phyloP scores from a whole-genome alignment of 2,797 vertebrate genomes.

The Gallinago nigripennis region DNA sequence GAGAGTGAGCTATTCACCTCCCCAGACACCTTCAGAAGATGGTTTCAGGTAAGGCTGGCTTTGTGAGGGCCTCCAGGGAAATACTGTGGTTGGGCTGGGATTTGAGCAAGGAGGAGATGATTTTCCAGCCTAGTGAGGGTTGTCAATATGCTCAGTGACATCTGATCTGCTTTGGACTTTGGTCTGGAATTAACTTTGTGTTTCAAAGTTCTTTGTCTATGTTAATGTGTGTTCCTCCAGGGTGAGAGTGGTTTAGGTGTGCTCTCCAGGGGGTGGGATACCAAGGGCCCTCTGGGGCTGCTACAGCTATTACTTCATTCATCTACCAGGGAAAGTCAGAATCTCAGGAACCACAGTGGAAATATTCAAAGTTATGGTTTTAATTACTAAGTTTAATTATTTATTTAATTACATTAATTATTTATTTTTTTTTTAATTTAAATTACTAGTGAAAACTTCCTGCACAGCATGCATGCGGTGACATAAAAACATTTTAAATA shows the following conservation, averaged over 20 bases:
- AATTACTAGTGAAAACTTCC: neutral
- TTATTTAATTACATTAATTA: neutral
- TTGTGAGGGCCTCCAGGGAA: neutral
- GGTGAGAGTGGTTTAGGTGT: neutral
- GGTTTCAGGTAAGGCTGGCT: fast-evolving
- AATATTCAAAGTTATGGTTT: neutral
- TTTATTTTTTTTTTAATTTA: neutral
- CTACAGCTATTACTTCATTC: neutral
- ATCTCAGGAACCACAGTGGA: neutral
- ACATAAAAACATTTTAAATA: neutral
- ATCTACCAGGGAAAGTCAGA: neutral
- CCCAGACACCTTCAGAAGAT: neutral
- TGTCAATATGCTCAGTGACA: neutral
- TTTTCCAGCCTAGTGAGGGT: neutral
- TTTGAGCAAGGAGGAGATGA: neutral
- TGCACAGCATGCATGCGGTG: neutral
- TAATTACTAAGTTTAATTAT: neutral
- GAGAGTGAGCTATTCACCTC: neutral
- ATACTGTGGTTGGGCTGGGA: neutral
- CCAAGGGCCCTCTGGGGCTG: neutral
- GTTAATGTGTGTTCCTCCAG: neutral
- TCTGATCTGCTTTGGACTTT: neutral
- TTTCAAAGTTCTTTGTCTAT: neutral
- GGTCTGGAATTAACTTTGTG: neutral
- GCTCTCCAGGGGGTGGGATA: neutral